Evolutionary conservation across 1,140 invertebrate species (phyloP).

Genomic region (Notospermus geniculatus): DNA sequence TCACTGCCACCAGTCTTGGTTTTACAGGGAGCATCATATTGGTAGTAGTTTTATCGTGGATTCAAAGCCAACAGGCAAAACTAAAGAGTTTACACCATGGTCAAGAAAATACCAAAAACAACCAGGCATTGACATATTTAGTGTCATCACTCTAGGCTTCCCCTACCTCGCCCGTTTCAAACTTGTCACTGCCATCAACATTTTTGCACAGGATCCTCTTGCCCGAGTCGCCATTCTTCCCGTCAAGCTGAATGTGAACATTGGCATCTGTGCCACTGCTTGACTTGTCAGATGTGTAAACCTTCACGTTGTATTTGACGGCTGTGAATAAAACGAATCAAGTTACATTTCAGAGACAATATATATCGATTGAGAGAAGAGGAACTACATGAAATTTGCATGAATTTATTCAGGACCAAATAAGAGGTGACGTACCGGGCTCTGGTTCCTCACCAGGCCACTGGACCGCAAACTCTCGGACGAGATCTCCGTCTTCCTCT

Average conservation of each 20-base stretch:
- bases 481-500: conserved; percentile 33
- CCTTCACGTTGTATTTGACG: conserved; percentile 37
- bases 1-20: not conserved
- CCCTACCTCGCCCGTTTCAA: conserved; percentile 38
- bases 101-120: not conserved
- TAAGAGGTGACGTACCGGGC: not conserved
- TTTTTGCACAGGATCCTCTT: conserved; percentile 33
- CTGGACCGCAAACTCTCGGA: conserved; percentile 37
- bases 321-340: conserved; percentile 21
- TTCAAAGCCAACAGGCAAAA: not conserved
- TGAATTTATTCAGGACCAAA: not conserved
- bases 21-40: not conserved
- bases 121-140: too few species aligned
- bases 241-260: conserved; percentile 38
- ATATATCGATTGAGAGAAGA: not conserved
- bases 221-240: conserved; percentile 39
- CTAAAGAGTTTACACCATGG: not conserved
- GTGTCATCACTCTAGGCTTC: not conserved
- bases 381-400: not conserved
- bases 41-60: not conserved
- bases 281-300: conserved; percentile 31
- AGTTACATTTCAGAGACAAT: not conserved
- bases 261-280: conserved; percentile 40
- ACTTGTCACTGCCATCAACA: conserved; percentile 32
- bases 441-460: conserved; percentile 14